Evolutionary conservation across 2,113 vertebrate genomes (phyloP).

Genomic region (Amphiprion ocellaris): DNA sequence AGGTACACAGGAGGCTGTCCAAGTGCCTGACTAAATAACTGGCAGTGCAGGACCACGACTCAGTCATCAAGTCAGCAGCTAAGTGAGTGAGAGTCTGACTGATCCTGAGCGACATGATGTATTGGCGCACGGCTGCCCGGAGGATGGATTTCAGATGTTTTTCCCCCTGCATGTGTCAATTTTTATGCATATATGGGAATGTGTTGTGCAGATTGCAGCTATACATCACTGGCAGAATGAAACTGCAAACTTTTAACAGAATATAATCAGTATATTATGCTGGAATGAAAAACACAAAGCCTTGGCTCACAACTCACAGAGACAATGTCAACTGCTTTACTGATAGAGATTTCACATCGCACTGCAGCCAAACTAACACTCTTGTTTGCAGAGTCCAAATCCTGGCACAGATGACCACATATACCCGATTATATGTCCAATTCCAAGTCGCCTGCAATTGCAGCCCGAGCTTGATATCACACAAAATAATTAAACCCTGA

Average conservation of each 20-base stretch:
- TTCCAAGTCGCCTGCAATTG: constrained; percentile 73
- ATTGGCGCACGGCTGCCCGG: constrained; percentile 50
- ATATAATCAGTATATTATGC: constrained; percentile 43
- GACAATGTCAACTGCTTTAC: constrained; percentile 44
- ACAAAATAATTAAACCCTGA: constrained; percentile 82
- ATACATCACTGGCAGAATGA: constrained; percentile 44
- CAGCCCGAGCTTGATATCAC: constrained; percentile 74
- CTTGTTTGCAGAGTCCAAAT: constrained; percentile 56
- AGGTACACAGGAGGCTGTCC: constrained; percentile 57
- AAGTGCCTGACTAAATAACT: constrained; percentile 65
- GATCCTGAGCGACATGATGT: constrained; percentile 71
- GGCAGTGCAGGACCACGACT: constrained; percentile 48
- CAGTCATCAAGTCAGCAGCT: constrained; percentile 65
- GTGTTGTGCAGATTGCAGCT: constrained; percentile 36
- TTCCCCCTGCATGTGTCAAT: constrained; percentile 35
- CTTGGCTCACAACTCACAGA: constrained; percentile 43
- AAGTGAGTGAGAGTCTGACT: constrained; percentile 70
- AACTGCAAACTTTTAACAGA: constrained; percentile 44
- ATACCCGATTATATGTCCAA: constrained; percentile 69
- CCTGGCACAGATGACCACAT: constrained; percentile 65
- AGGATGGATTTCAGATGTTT: constrained; percentile 66
- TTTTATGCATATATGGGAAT: constrained; percentile 53
- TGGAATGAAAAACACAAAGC: constrained; percentile 3
- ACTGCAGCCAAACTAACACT: constrained; percentile 58
- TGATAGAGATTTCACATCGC: constrained; percentile 43